Evolutionary conservation across 2,797 vertebrate genomes (phyloP).

Genomic region (Harpagifer antarcticus): DNA sequence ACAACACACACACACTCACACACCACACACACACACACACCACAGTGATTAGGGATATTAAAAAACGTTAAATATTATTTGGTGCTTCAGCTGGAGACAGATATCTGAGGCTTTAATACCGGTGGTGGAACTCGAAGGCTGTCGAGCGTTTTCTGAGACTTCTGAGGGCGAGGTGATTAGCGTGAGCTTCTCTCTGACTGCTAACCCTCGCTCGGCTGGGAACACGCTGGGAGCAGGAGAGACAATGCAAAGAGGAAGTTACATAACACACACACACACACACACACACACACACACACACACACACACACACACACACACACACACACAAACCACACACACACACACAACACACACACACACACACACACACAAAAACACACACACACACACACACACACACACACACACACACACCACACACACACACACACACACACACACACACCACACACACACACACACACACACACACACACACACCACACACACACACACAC

Average conservation of each 20-base stretch:
- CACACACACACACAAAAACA: no score
- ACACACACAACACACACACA: no score
- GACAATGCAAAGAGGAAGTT: constrained; percentile 68
- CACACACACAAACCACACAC: no score
- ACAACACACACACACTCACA: constrained; percentile 6
- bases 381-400: no score
- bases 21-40: constrained; percentile 5
- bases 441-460: no score
- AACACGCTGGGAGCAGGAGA: constrained; percentile 61
- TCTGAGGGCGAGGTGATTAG: constrained; percentile 53
- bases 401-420: no score
- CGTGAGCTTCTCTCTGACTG: constrained; percentile 47
- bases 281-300: constrained; percentile 39
- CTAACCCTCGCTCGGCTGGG: constrained; percentile 30
- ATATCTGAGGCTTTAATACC: constrained; percentile 13
- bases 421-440: constrained; percentile 48
- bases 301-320: constrained; percentile 27
- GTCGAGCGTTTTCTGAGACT: not conserved
- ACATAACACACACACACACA: constrained; percentile 65
- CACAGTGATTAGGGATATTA: constrained; percentile 27
- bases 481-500: constrained; percentile 48
- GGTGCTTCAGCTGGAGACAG: constrained; percentile 37
- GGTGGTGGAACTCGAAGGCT: constrained; percentile 6
- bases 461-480: no score
- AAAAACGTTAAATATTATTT: constrained; percentile 20